These are phyloP conservation scores for Microhierax caerulescens DNA, from an alignment of 2,797 vertebrate species.

Conservation along the genomic window DNA sequence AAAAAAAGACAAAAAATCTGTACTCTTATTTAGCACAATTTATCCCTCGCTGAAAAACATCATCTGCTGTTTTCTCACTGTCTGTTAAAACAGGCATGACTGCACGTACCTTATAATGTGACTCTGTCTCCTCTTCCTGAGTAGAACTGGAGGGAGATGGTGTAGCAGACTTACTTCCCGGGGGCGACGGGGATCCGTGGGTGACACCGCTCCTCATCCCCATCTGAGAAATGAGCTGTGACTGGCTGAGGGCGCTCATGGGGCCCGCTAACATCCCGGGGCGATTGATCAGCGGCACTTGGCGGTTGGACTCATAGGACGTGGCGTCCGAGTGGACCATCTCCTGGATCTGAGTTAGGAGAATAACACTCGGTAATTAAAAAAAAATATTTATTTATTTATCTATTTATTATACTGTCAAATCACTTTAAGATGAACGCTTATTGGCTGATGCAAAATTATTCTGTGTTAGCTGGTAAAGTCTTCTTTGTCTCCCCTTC, in stretches of 20 bases:
- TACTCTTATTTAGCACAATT: background rate
- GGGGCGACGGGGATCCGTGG: conserved; percentile 94
- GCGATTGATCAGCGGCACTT: conserved; percentile 89
- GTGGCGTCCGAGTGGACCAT: conserved; percentile 92
- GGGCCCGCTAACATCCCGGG: conserved; percentile 90
- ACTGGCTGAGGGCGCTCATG: conserved; percentile 90
- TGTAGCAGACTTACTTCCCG: conserved; percentile 96
- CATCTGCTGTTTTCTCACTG: background rate
- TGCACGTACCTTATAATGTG: conserved; percentile 88
- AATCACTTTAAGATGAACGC: background rate
- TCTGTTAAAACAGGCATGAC: background rate
- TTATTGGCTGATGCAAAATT: background rate
- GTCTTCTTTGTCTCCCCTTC: background rate
- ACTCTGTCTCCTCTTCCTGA: conserved; percentile 97
- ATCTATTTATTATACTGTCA: background rate
- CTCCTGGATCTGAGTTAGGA: conserved; percentile 90
- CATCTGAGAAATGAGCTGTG: conserved; percentile 96
- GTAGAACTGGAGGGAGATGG: conserved; percentile 97
- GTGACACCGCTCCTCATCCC: conserved; percentile 83
- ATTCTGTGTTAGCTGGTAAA: rapidly evolving
- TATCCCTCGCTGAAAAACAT: background rate
- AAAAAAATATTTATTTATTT: background rate
- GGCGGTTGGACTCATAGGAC: conserved; percentile 88
- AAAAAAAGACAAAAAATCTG: background rate
- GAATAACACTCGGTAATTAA: background rate